phyloP scores from a whole-genome alignment of 2,113 vertebrate genomes.

The Gambusia affinis region DNA sequence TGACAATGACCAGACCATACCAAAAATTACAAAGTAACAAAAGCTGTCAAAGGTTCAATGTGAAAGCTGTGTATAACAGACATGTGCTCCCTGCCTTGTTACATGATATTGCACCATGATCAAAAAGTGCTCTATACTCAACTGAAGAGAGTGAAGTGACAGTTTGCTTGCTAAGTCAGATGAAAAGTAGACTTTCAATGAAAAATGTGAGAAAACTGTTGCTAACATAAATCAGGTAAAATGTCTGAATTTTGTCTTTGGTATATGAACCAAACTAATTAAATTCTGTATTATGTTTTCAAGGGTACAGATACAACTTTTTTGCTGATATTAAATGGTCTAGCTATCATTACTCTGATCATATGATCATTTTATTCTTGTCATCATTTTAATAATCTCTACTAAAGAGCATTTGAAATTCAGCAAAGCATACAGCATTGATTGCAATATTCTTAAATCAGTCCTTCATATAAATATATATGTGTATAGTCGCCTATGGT shows the following conservation, averaged over 20 bases:
- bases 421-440: constrained; percentile 5
- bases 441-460: constrained; percentile 37
- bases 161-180: too few relatives aligned
- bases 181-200: too few relatives aligned
- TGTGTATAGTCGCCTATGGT: constrained; percentile 18
- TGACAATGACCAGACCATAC: background rate
- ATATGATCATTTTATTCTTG: background rate
- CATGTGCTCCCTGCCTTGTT: background rate
- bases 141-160: background rate
- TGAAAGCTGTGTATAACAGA: background rate
- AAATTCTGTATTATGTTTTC: background rate
- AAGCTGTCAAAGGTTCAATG: too few relatives aligned
- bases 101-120: background rate
- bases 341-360: background rate
- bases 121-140: background rate
- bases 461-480: constrained; percentile 20
- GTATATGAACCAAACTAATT: background rate
- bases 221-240: too few relatives aligned
- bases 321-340: background rate
- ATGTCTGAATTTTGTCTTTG: too few relatives aligned
- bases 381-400: background rate
- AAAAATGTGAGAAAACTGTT: too few relatives aligned
- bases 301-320: background rate
- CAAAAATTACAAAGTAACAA: background rate
- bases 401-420: background rate